Percentiles rank a stretch among this genome's conserved stretches.
phyloP scores from a whole-genome alignment of 2,797 vertebrate genomes.

The Orientallactaga sibirica region DNA sequence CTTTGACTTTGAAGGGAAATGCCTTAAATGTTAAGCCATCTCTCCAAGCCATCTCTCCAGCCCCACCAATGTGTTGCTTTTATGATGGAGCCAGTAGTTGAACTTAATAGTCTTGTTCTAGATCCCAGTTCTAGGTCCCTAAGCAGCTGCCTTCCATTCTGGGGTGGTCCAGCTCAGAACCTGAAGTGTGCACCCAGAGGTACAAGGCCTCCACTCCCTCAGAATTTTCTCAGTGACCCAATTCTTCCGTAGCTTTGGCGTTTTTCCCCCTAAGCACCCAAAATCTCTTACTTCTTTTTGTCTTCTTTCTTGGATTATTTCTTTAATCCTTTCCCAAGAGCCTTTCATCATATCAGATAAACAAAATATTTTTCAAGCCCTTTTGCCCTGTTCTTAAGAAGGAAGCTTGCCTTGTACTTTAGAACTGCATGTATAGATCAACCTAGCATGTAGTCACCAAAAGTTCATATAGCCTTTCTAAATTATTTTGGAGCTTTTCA shows the following conservation, averaged over 20 bases:
- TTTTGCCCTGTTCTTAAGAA: slow-evolving; percentile 65
- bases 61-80: background rate
- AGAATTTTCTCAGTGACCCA: background rate
- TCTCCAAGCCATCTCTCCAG: too few relatives aligned
- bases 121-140: background rate
- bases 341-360: slow-evolving; percentile 76
- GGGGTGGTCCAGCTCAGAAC: background rate
- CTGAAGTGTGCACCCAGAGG: background rate
- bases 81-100: background rate
- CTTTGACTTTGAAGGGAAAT: too few relatives aligned
- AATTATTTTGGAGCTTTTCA: slow-evolving; percentile 45
- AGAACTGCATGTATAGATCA: slow-evolving; percentile 51
- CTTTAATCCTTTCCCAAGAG: slow-evolving; percentile 71
- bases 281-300: slow-evolving; percentile 63
- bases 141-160: background rate
- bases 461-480: slow-evolving; percentile 56
- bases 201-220: background rate
- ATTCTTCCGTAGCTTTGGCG: slow-evolving; percentile 44
- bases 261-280: slow-evolving; percentile 24
- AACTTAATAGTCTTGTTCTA: background rate
- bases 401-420: slow-evolving; percentile 59
- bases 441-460: slow-evolving; percentile 32
- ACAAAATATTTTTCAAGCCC: slow-evolving; percentile 71
- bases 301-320: slow-evolving; percentile 71
- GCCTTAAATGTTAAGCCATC: too few relatives aligned